Base-by-base conservation (phyloP, 2,797 vertebrate species). In the Spinus olivaceus region DNA sequence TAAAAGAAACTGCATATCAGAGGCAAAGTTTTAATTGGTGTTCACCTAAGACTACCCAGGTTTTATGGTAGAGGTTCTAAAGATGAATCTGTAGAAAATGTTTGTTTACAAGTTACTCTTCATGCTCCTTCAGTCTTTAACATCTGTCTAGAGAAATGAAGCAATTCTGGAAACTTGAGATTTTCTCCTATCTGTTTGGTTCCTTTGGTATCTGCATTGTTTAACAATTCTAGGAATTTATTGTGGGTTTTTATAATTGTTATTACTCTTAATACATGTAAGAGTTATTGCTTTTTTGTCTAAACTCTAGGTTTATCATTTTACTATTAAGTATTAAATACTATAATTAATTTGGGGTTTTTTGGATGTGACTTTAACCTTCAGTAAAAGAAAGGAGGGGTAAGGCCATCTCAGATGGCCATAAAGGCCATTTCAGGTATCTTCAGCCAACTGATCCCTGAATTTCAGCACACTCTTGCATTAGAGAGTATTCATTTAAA, bases 11-110 rank as follows among this genome's bases (percentile, higher is more conserved):
- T 85, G 33, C 51, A 0, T 90, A 50, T 83, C 49, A 60, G 81
- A 81, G 59, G 37, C 78, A 63, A 72, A 64, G 39, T 85, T 93
- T 92, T 91, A 88, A 91, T 60, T 89, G 81, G 60, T 66, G 20
- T 86, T 96, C 81, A 92, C 91, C 86, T 90, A 93, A 92, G 81
- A 51, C 84, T 91, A 37, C 32, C 30, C 70, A 91, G 41, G 66
- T 81, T 96, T 96, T 94, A 93, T 49, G 61, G 57, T 70, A 63
- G 86, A 27, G 18, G 14, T 79, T 93, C 78, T 84, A 9, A 88
- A 90, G 86, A 86, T 37, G 44, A 72, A 46, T 79, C 25, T 86
- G 18, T 70, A 54, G 41, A 69, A 66, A 70, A 56, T 33, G 59
- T 39, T 90, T 88, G 46, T 79, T 93, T 95, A 42, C 32, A 81